Evolutionary conservation across 2,888 invertebrate genomes (phyloP), one percentile per base, ranked within the genome.

Genomic region (Uloborus plumipes): DNA sequence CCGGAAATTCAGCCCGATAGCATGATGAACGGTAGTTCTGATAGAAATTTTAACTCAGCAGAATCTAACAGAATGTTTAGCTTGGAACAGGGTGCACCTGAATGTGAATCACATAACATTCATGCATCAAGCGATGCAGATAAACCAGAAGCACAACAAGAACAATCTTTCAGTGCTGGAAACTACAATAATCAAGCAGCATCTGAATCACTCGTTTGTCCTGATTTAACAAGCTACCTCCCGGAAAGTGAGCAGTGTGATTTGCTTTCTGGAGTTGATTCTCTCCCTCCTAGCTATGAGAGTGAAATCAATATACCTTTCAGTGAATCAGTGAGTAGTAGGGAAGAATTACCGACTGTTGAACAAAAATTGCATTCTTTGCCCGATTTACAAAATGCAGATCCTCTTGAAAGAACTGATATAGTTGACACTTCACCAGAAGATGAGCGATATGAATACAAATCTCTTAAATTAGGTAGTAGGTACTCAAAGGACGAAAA

Each of bases 201-300:
- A 49, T 77, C 80, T n/a, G 75, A 76, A 69, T 79, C 71, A 6
- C 50, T 62, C 11, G 70, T 77, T 14, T 76, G 71, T 53, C 65
- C 70, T 22, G 84, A 78, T 74, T 70, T 82, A 59, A 61, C 80
- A 47, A 84, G 78, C 66, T 84, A 75, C 47, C 82, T 84, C n/a
- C 84, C 84, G 11, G 84, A 84, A 78, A 84, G 84, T 67, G 84
- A 84, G 22, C 84, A 84, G 16, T 62, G 67, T 62, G 75, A 79
- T 65, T 71, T 83, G 31, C 53, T 81, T 22, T 62, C 80, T 31
- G 67, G 51, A 15, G 64, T 31, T 26, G 76, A 76, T 22, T 82
- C 82, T 50, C 50, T 82, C 14, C 76, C 82, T 26, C 76, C 82
- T 22, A 82, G 76, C 59, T 82, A 71, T 53, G 82, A 82, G 67